Conservation (phyloP, 2,113 vertebrate genomes). For the Aleadryas rufinucha region DNA sequence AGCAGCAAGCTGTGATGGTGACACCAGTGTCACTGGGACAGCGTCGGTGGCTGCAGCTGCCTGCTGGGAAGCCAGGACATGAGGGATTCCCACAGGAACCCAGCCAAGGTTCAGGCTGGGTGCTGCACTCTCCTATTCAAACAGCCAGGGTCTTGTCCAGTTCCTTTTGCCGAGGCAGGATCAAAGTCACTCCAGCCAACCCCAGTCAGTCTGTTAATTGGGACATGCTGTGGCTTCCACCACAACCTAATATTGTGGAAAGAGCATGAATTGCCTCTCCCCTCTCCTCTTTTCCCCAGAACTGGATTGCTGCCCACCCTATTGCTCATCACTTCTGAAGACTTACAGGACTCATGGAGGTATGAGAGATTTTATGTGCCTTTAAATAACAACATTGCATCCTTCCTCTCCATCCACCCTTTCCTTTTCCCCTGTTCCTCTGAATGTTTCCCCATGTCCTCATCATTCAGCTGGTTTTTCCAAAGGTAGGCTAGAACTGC, state of each 20-base stretch:
- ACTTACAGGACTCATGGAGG: not conserved
- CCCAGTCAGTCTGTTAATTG: not conserved
- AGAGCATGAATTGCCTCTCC: not conserved
- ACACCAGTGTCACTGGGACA: not conserved
- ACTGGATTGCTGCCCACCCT: not conserved
- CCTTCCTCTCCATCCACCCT: not conserved
- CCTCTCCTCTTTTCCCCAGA: not conserved
- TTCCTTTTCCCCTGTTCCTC: not conserved
- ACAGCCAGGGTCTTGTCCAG: not conserved
- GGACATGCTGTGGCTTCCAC: not conserved
- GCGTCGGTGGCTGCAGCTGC: not conserved
- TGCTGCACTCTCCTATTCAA: not conserved
- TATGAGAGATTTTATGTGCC: not conserved
- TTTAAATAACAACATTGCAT: not conserved
- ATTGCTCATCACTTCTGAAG: not conserved
- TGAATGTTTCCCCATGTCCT: not conserved
- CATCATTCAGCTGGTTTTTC: not conserved
- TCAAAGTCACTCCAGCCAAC: not conserved
- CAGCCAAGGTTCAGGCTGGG: not conserved
- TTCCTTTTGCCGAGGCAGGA: not conserved
- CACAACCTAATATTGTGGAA: not conserved
- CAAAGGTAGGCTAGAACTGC: not conserved
- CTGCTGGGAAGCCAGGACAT: not conserved
- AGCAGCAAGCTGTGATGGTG: not conserved
- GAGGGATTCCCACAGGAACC: conserved; percentile 33